Percentiles rank a stretch among this genome's conserved stretches.
These are phyloP conservation scores for Astreopora myriophthalma DNA, from an alignment of 64 coral and sea anemone species.

Conservation along the genomic window DNA sequence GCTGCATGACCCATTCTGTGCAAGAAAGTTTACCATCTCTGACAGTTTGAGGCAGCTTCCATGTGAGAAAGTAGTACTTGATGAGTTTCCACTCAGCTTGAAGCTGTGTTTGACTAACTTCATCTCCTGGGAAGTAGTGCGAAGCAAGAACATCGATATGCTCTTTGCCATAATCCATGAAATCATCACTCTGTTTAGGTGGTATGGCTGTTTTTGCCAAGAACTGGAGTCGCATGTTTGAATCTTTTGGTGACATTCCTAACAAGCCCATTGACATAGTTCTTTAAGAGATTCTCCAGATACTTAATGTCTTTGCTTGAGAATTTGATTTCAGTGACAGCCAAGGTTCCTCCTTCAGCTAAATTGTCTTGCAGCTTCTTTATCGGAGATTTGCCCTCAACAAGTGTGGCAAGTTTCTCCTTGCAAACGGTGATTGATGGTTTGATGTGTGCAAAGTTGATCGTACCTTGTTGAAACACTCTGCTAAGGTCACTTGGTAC, in stretches of 20 bases:
- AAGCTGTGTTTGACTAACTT: background rate
- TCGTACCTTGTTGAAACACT: background rate
- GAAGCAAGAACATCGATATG: background rate
- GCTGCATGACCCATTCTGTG: constrained; percentile 17
- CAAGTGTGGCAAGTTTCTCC: constrained; percentile 7
- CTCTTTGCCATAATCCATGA: constrained; percentile 5
- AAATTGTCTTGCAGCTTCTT: constrained; percentile 16
- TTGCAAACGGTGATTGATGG: constrained; percentile 13
- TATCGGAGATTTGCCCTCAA: background rate
- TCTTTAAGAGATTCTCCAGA: background rate
- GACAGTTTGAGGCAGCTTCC: constrained; percentile 7
- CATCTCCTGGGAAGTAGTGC: constrained; percentile 13
- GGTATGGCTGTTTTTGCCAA: constrained; percentile 19
- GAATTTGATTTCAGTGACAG: background rate
- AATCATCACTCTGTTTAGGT: background rate
- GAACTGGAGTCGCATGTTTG: background rate
- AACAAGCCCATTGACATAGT: background rate
- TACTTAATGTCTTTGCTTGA: constrained; percentile 1
- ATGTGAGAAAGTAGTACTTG: constrained; percentile 7
- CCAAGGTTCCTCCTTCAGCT: constrained; percentile 13
- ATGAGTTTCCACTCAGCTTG: background rate
- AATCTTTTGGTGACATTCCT: constrained; percentile 5
- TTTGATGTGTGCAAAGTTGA: background rate
- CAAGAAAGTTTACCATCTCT: constrained; percentile 14
- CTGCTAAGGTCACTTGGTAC: constrained; percentile 7